Base-by-base conservation (phyloP, 2,888 invertebrate genomes). In the Scaeva pyrastri region DNA sequence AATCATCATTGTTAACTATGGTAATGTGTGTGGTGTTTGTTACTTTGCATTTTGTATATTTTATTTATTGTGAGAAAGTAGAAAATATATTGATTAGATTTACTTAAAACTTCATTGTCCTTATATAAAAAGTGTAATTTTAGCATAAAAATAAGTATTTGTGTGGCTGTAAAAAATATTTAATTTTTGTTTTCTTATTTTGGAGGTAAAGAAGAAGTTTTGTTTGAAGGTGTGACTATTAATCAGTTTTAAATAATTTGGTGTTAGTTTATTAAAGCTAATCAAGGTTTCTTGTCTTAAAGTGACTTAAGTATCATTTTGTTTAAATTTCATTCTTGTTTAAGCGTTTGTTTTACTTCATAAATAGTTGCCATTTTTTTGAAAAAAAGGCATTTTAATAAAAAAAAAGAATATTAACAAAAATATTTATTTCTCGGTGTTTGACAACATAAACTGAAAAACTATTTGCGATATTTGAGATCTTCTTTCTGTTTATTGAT, bases 1-100 rank as follows among this genome's bases (percentile, higher is more conserved):
- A 77, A 76, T 80, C 68, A 55, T 76, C 56, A 68, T 76, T 85
- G 80, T 85, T 85, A 85, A 85, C 85, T 85, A 70, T 73, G 81
- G 74, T 79, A 56, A 56, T 58, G 58, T 14, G 23, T 74, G 66
- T 56, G 21, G 82, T 75, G 72, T 68, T 58, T 43, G 36, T 50
- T 12, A 26, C 23, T 50, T 50, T 66, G n/a, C n/a, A 0, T 36
- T 58, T 76, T 36, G 58, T 64, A 45, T 14, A 36, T 52, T 52
- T 74, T 43, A n/a, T n/a, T 71, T 19, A 64, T 52, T 58, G 70
- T 79, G 74, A 78, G 50, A 58, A 50, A 79, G 75, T 79, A 84
- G 74, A 74, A 79, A 79, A 56, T 60, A 62, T 48, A 12, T 41
- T 39, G 43, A 23, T 12, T 48, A 50, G n/a, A 31, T 66, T 7